Conservation (phyloP, 2,888 invertebrate genomes). For the Apocheima hispidaria region DNA sequence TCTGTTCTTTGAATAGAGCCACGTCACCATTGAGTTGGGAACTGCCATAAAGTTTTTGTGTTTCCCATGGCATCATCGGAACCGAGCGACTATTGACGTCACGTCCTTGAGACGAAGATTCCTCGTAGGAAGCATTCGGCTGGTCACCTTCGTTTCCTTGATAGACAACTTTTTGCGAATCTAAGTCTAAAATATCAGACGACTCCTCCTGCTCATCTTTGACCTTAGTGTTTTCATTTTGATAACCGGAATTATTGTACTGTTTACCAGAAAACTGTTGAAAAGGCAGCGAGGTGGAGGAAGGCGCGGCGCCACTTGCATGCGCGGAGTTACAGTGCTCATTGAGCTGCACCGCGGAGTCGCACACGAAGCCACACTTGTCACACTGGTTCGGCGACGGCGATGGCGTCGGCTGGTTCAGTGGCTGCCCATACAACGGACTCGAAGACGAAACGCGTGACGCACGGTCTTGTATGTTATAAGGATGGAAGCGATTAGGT, state of each 20-base stretch:
- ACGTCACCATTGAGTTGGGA: slow-evolving; percentile 81
- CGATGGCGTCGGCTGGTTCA: slow-evolving; percentile 89
- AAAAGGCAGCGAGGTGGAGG: slow-evolving; percentile 79
- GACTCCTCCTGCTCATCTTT: slow-evolving; percentile 90
- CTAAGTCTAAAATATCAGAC: slow-evolving; percentile 94
- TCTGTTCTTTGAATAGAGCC: slow-evolving; percentile 81
- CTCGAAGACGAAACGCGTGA: slow-evolving; percentile 83
- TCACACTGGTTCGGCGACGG: slow-evolving; percentile 92
- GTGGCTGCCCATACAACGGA: slow-evolving; percentile 85
- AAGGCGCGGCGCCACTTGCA: slow-evolving; percentile 73
- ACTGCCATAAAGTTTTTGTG: slow-evolving; percentile 76
- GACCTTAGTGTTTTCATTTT: slow-evolving; percentile 79
- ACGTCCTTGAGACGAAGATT: slow-evolving; percentile 68
- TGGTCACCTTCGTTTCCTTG: slow-evolving; percentile 86
- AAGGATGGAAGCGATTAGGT: slow-evolving; percentile 81
- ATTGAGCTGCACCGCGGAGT: slow-evolving; percentile 90
- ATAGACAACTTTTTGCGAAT: slow-evolving; percentile 95
- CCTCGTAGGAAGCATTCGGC: slow-evolving; percentile 72
- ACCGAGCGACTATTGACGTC: slow-evolving; percentile 83
- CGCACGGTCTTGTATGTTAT: slow-evolving; percentile 83
- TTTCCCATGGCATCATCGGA: slow-evolving; percentile 87
- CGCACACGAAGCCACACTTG: slow-evolving; percentile 93
- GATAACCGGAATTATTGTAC: slow-evolving; percentile 76
- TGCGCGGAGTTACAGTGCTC: slow-evolving; percentile 92
- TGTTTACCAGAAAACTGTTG: slow-evolving; percentile 83